Percentiles rank a stretch among this genome's conserved stretches.
These are phyloP conservation scores for Heterotis niloticus DNA, from an alignment of 2,113 vertebrate species.

Conservation along the genomic window DNA sequence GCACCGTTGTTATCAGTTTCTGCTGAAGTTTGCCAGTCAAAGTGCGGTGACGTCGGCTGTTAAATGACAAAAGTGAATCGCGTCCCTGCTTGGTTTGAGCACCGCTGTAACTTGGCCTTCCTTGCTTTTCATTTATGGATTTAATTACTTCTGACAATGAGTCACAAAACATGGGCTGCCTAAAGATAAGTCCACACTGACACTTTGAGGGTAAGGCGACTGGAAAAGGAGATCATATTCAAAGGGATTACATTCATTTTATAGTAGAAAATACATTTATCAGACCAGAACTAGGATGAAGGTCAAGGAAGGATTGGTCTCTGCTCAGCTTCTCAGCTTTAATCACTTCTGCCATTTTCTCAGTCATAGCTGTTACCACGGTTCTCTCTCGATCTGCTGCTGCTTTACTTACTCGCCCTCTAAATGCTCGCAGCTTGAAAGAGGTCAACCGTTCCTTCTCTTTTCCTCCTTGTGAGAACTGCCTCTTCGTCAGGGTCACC, in stretches of 20 bases:
- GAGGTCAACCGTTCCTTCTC: background rate
- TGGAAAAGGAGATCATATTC: too few species aligned
- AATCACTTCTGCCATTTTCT: too few species aligned
- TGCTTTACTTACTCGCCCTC: background rate
- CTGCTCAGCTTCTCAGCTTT: too few species aligned
- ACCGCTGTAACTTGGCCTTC: background rate
- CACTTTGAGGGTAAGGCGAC: background rate
- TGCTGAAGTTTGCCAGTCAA: background rate
- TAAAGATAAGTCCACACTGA: background rate
- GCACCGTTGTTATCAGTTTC: background rate
- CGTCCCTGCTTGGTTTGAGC: background rate
- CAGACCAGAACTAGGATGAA: too few species aligned
- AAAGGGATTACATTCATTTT: too few species aligned
- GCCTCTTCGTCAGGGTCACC: conserved; percentile 4
- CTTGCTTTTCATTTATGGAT: background rate
- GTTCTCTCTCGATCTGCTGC: background rate
- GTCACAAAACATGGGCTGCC: background rate
- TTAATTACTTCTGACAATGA: background rate
- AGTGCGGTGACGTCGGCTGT: background rate
- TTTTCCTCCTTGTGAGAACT: background rate
- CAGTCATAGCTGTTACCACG: too few species aligned
- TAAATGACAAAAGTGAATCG: background rate
- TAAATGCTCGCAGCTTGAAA: background rate
- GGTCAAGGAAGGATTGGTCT: too few species aligned
- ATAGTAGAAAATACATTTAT: too few species aligned